Percentiles rank a stretch among this genome's conserved stretches.
Conservation (phyloP, 2,113 vertebrate genomes). For the Phaethon lepturus region DNA sequence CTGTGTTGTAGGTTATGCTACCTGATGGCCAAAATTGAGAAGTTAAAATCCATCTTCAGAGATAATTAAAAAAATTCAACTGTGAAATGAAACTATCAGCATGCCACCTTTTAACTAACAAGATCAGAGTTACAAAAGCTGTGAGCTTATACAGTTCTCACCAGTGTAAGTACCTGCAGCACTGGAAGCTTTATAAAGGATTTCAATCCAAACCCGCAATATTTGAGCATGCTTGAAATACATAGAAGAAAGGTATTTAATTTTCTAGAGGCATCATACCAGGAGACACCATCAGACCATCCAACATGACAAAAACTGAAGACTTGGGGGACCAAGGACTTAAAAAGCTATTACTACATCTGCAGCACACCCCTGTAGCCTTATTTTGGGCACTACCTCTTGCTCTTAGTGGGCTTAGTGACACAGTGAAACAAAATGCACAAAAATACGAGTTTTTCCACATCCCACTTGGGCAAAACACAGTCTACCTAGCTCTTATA, state of each 20-base stretch:
- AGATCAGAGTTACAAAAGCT: conserved; percentile 17
- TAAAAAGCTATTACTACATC: not conserved
- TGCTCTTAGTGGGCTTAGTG: not conserved
- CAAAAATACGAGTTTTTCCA: not conserved
- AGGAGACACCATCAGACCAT: not conserved
- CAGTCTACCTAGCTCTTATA: not conserved
- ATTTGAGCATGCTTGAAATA: not conserved
- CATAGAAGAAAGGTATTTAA: not conserved
- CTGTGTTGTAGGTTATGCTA: not conserved
- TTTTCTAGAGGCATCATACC: not conserved
- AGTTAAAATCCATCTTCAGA: conserved; percentile 45
- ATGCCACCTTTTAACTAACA: conserved; percentile 35
- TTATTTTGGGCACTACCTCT: not conserved
- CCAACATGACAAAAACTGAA: not conserved
- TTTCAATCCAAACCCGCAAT: not conserved
- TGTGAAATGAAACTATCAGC: conserved; percentile 67
- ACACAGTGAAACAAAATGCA: not conserved
- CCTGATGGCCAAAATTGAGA: conserved; percentile 44
- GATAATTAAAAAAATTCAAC: conserved; percentile 61
- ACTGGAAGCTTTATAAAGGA: not conserved
- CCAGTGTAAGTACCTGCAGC: not conserved
- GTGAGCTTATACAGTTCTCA: not conserved
- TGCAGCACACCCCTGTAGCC: not conserved
- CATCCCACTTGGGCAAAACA: not conserved
- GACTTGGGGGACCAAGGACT: not conserved